Percentiles rank a stretch among this genome's conserved stretches.
Evolutionary conservation across 2,113 vertebrate species (phyloP).

Genomic region (Microcebus griseorufus): DNA sequence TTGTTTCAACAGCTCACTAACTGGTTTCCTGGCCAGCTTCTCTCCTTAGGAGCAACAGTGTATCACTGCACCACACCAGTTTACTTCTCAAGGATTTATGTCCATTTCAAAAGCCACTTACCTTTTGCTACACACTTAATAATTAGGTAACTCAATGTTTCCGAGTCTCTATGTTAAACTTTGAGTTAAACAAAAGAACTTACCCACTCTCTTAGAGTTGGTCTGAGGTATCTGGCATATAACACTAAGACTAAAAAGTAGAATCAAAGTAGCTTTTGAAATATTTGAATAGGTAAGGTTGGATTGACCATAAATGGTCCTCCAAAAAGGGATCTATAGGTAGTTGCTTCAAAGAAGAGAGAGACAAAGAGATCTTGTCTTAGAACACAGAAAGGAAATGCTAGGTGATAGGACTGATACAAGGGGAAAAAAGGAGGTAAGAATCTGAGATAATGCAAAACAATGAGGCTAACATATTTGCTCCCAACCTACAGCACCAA

Average conservation of each 20-base stretch:
- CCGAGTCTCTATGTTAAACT: background rate
- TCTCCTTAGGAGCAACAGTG: background rate
- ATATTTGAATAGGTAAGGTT: background rate
- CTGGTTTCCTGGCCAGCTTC: background rate
- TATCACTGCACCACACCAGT: background rate
- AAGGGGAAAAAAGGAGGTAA: background rate
- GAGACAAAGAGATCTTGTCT: background rate
- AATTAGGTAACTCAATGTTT: slow-evolving; percentile 17
- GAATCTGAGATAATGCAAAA: background rate
- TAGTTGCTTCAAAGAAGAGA: background rate
- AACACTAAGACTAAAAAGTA: background rate
- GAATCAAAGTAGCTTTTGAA: background rate
- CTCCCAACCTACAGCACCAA: background rate
- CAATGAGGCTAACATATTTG: background rate
- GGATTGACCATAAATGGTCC: background rate
- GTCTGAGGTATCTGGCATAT: background rate
- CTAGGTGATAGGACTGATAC: background rate
- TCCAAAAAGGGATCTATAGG: background rate
- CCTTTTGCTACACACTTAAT: background rate
- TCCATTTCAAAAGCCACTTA: background rate
- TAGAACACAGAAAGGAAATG: background rate
- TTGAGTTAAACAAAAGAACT: slow-evolving; percentile 22
- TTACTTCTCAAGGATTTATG: background rate
- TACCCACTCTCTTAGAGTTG: background rate
- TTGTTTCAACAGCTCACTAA: background rate